Conservation (phyloP, 23 tunicate species). For the Styela plicata region DNA sequence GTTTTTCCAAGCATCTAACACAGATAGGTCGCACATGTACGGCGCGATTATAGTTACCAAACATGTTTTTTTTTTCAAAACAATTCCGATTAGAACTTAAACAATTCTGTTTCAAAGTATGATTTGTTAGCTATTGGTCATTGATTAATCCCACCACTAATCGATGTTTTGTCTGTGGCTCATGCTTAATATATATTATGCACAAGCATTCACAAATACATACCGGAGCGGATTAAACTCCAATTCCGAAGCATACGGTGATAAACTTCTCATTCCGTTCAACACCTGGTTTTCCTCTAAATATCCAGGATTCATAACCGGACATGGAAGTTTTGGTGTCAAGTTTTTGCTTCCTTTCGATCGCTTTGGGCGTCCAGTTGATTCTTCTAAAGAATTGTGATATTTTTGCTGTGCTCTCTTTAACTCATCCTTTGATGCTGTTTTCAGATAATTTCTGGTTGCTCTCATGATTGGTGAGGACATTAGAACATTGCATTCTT, state of each 20-base stretch:
- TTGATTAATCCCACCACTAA: no score
- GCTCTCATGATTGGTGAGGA: neutral
- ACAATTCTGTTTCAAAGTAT: no score
- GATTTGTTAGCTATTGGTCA: no score
- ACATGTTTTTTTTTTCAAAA: no score
- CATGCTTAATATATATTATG: no score
- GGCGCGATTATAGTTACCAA: no score
- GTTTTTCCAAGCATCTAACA: no score
- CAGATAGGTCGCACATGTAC: no score
- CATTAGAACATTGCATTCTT: slow-evolving; percentile 25
- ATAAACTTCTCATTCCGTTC: slow-evolving; percentile 31
- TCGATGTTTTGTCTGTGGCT: no score
- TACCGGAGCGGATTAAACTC: slow-evolving; percentile 22
- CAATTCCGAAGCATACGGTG: slow-evolving; percentile 13
- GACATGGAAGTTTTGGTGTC: neutral
- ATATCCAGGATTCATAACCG: slow-evolving; percentile 20
- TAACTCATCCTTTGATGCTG: slow-evolving; percentile 16
- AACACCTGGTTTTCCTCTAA: neutral
- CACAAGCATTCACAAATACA: neutral
- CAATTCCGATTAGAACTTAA: no score
- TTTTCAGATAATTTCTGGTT: neutral
- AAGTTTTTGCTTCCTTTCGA: no score
- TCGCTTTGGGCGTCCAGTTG: neutral
- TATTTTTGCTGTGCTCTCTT: slow-evolving; percentile 5
- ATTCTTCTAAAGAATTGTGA: neutral